Percentiles rank a stretch among this genome's conserved stretches.
phyloP scores from a whole-genome alignment of 2,797 vertebrate species.

The Mycteria americana region DNA sequence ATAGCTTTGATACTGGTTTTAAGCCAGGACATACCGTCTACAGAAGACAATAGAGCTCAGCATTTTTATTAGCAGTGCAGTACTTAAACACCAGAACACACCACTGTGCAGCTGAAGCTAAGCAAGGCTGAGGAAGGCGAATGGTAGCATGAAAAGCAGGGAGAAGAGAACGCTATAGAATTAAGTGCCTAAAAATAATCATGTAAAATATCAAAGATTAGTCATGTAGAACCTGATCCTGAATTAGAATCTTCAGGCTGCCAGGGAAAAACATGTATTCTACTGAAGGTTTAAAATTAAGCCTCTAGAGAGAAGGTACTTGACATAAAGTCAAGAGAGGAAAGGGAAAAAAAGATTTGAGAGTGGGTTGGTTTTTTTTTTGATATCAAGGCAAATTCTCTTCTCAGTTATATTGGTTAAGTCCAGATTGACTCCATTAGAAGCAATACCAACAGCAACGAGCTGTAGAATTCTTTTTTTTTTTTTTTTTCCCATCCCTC shows the following conservation, averaged over 20 bases:
- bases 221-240: neutral
- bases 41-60: neutral
- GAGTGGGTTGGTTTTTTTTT: neutral
- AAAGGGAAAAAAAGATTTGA: neutral
- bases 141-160: neutral
- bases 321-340: neutral
- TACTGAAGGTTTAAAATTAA: neutral
- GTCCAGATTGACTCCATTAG: neutral
- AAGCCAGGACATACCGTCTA: neutral
- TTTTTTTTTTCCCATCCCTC: neutral
- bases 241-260: constrained; percentile 29
- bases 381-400: neutral
- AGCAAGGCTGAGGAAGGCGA: neutral
- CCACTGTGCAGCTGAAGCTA: neutral
- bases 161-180: neutral
- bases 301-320: neutral
- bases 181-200: constrained; percentile 41
- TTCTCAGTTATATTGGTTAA: neutral
- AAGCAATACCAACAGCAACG: neutral
- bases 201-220: constrained; percentile 36
- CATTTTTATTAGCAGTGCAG: neutral
- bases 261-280: neutral
- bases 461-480: neutral
- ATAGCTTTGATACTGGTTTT: neutral
- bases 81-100: neutral